phyloP scores from a whole-genome alignment of 2,113 vertebrate species.

The Ellobius talpinus region DNA sequence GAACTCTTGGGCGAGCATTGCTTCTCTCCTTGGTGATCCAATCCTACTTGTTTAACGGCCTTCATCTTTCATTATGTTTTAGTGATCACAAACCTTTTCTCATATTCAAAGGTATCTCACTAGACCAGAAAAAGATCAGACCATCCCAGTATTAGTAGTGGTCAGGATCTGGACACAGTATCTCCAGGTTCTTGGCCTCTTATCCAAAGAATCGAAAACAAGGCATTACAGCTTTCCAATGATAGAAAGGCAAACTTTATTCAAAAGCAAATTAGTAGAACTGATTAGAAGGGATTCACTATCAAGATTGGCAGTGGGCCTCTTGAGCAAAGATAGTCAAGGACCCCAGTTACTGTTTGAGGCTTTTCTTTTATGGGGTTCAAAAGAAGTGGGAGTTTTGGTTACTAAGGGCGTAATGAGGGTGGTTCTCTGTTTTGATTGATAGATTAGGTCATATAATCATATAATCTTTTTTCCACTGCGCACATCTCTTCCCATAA shows the following conservation, averaged over 20 bases:
- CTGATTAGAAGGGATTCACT: background rate
- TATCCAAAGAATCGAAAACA: background rate
- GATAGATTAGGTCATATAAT: background rate
- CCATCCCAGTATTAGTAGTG: background rate
- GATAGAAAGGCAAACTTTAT: background rate
- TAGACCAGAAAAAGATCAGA: slow-evolving; percentile 27
- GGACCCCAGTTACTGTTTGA: no score
- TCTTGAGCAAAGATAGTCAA: background rate
- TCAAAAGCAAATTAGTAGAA: background rate
- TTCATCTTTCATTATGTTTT: slow-evolving; percentile 73
- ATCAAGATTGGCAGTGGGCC: background rate
- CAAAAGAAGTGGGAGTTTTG: background rate
- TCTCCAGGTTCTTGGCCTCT: background rate
- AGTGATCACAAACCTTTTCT: slow-evolving; percentile 67
- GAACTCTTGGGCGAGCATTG: slow-evolving; percentile 39
- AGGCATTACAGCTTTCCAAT: background rate
- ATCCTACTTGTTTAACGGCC: slow-evolving; percentile 51
- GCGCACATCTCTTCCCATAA: background rate
- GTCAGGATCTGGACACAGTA: background rate
- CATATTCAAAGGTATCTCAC: slow-evolving; percentile 46
- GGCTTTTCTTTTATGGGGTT: background rate
- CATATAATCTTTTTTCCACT: background rate
- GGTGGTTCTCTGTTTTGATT: background rate
- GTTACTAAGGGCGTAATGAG: background rate
- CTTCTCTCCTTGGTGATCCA: slow-evolving; percentile 54